Conservation (phyloP, 2,113 vertebrate genomes). For the Vicugna pacos region DNA sequence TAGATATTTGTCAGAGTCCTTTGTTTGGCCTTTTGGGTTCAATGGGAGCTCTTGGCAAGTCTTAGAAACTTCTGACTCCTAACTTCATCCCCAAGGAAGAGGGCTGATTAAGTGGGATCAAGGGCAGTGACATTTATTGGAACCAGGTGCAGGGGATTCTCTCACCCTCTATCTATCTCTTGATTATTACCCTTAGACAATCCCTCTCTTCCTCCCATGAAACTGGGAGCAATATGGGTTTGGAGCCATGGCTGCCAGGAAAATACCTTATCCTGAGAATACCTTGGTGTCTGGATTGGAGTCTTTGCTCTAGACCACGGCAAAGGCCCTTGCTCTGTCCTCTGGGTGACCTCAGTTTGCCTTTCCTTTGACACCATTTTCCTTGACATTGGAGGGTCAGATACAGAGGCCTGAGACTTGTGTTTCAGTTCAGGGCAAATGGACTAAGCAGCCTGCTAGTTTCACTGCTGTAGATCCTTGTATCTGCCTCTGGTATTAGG, state of each 20-base stretch:
- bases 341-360: constrained; percentile 3
- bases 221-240: neutral
- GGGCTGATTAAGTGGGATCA: constrained; percentile 23
- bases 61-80: constrained; percentile 1
- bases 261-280: neutral
- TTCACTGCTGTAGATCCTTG: neutral
- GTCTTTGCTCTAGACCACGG: neutral
- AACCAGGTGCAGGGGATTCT: neutral
- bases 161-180: neutral
- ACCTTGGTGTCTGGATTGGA: neutral
- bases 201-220: neutral
- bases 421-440: neutral
- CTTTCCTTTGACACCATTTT: neutral
- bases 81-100: constrained; percentile 44
- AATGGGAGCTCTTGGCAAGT: constrained; percentile 31
- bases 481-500: neutral
- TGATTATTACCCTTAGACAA: neutral
- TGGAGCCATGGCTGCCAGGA: neutral
- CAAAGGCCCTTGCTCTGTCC: neutral
- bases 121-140: constrained; percentile 41
- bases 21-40: constrained; percentile 21
- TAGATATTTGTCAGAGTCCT: constrained; percentile 4
- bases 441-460: neutral
- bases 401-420: neutral
- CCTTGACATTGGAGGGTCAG: neutral